phyloP scores from a whole-genome alignment of 2,113 vertebrate species.

The Myanophis thanlyinensis region DNA sequence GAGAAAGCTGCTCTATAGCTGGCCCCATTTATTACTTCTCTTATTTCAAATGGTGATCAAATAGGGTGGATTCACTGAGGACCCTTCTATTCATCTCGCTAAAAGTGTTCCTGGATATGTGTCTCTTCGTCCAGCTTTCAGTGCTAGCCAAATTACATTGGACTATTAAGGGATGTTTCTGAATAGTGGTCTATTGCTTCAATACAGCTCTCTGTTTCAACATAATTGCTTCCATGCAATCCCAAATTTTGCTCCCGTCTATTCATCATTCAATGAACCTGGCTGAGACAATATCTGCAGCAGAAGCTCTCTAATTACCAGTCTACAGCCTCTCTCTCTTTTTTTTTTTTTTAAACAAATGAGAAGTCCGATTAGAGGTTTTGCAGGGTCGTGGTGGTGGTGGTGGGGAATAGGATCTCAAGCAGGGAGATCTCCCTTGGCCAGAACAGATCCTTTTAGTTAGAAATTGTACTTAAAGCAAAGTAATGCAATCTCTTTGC shows the following conservation, averaged over 20 bases:
- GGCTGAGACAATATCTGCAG: neutral
- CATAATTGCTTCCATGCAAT: neutral
- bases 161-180: neutral
- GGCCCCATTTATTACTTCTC: neutral
- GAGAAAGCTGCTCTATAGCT: neutral
- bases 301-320: neutral
- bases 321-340: neutral
- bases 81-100: neutral
- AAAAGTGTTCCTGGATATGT: neutral
- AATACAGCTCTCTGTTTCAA: neutral
- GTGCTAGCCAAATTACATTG: neutral
- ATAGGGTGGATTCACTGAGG: neutral
- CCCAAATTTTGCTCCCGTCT: neutral
- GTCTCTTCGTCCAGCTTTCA: neutral
- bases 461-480: neutral
- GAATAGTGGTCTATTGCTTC: neutral
- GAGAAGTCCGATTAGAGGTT: neutral
- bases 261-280: neutral
- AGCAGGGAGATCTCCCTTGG: neutral
- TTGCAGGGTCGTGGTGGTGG: neutral
- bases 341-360: neutral
- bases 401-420: neutral
- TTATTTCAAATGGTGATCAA: neutral
- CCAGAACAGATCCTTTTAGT: neutral
- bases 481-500: neutral